Percentiles rank a stretch among this genome's conserved stretches.
Evolutionary conservation across 2,888 invertebrate species (phyloP).

Genomic region (Anoplius nigerrimus): DNA sequence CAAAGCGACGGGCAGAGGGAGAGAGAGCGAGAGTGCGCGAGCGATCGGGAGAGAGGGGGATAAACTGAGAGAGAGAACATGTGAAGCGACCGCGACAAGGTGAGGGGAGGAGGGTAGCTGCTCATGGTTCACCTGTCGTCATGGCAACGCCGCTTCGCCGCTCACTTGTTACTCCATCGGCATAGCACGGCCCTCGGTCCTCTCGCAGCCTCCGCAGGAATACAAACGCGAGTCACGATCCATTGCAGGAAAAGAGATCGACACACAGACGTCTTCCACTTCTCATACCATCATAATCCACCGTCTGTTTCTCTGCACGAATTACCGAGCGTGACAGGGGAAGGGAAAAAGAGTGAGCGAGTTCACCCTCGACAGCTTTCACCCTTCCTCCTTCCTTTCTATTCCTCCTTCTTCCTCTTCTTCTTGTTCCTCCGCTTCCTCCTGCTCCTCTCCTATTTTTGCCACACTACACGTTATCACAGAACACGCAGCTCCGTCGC

Average conservation of each 20-base stretch:
- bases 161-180: constrained; percentile 75
- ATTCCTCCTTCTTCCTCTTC: no score
- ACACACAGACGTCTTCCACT: constrained; percentile 43
- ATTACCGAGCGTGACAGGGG: constrained; percentile 17
- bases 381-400: constrained; percentile 29
- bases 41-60: constrained; percentile 25
- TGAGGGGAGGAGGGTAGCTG: constrained; percentile 42
- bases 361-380: no score
- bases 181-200: constrained; percentile 64
- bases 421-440: no score
- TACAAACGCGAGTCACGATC: constrained; percentile 63
- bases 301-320: constrained; percentile 12
- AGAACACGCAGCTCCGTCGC: constrained; percentile 39
- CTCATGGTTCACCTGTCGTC: constrained; percentile 74
- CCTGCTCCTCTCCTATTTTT: no score
- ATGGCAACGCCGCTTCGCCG: constrained; percentile 74
- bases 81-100: constrained; percentile 2
- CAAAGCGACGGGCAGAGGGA: not conserved
- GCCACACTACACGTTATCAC: constrained; percentile 44
- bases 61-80: constrained; percentile 16
- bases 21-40: constrained; percentile 27
- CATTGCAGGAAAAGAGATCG: constrained; percentile 55
- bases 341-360: constrained; percentile 21
- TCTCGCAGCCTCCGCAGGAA: constrained; percentile 68
- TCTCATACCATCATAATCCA: constrained; percentile 33